Conservation (phyloP, 1,140 invertebrate species). For the Drosophila murphyi region DNA sequence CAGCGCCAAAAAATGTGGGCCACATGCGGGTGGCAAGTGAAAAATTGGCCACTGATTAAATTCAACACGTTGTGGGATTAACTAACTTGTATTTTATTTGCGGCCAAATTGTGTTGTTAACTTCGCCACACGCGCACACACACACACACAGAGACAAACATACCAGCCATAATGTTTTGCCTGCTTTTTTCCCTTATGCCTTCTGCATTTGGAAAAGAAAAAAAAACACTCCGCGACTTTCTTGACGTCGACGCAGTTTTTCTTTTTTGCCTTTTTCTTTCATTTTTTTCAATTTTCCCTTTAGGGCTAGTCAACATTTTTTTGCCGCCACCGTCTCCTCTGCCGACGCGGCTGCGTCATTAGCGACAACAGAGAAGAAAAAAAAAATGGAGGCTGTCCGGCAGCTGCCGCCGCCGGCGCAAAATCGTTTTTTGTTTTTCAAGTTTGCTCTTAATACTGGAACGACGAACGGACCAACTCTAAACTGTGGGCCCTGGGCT, state of each 20-base stretch:
- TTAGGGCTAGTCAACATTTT: conserved; percentile 71
- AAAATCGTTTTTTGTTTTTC: conserved; percentile 75
- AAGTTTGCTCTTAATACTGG: conserved; percentile 58
- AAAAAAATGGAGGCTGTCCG: conserved; percentile 6
- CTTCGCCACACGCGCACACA: conserved; percentile 44
- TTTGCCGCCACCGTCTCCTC: conserved; percentile 12
- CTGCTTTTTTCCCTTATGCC: neutral
- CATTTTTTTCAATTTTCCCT: conserved; percentile 63
- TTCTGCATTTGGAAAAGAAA: neutral
- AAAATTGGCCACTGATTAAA: conserved; percentile 82
- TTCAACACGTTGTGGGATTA: conserved; percentile 82
- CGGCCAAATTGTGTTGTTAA: conserved; percentile 79
- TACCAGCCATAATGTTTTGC: conserved; percentile 63
- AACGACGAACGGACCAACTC: neutral
- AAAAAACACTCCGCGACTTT: conserved; percentile 56
- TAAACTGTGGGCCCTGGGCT: neutral
- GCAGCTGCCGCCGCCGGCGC: conserved; percentile 57
- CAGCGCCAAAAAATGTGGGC: conserved; percentile 4
- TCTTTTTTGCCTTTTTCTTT: conserved; percentile 12
- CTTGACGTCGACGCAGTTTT: conserved; percentile 27
- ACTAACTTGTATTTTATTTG: conserved; percentile 83
- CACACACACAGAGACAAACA: neutral
- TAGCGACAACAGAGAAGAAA: conserved; percentile 54
- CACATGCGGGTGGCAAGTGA: conserved; percentile 59
- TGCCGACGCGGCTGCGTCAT: conserved; percentile 54